These are phyloP conservation scores for Hypercompe scribonia DNA, from an alignment of 2,888 invertebrate species.

Conservation along the genomic window DNA sequence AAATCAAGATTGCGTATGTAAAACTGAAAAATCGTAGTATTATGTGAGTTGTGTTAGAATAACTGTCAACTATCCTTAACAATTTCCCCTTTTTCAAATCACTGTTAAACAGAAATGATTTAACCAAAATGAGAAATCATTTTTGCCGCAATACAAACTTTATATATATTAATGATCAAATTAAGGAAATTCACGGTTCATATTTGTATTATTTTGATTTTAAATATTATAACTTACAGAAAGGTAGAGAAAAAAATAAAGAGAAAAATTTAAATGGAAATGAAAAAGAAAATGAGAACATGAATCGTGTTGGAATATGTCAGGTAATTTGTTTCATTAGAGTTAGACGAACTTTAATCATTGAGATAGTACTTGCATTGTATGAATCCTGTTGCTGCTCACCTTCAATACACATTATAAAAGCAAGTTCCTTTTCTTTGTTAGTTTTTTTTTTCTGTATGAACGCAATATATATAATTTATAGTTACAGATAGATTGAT, in stretches of 20 bases:
- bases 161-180: background rate
- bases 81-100: background rate
- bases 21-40: background rate
- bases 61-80: background rate
- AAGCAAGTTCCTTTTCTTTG: too few relatives aligned
- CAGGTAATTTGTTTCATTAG: conserved; percentile 8
- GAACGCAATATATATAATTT: too few relatives aligned
- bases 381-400: too few relatives aligned
- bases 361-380: background rate
- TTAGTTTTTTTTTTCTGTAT: too few relatives aligned
- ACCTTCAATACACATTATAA: background rate
- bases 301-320: conserved; percentile 4
- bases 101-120: background rate
- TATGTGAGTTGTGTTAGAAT: background rate
- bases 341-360: background rate
- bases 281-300: background rate
- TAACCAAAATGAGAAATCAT: background rate
- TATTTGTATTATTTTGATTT: background rate
- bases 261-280: background rate
- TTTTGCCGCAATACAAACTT: background rate
- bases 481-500: too few relatives aligned
- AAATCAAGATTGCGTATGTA: background rate
- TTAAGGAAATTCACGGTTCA: background rate
- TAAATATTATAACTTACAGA: background rate
- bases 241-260: background rate